Base-by-base conservation (phyloP, 2,113 vertebrate genomes). In the Hucho hucho region DNA sequence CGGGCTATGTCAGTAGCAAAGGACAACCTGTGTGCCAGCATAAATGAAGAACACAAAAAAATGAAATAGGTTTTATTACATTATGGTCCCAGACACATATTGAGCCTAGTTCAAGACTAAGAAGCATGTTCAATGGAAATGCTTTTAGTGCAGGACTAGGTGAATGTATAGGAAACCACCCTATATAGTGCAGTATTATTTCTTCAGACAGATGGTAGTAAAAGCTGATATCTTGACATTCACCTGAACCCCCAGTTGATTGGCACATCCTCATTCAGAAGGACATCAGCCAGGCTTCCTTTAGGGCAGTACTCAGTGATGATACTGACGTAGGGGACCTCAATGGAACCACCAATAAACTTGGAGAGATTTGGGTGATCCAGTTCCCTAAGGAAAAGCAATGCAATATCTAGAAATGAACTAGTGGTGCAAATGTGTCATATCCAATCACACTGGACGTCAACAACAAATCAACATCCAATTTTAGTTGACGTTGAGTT, bases 171-270 rank as follows among this genome's bases (percentile, higher is more conserved):
- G 37, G 37, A 43, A 43, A 43, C 37, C 9, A 2, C 2, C 37
- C 37, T 37, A 43, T 11, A 43, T 12, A 43, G 37, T 43, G 2
- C 37, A 43, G 37, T 11, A 43, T 43, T 43, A 9, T 43, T 11
- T 43, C 9, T 43, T 43, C 37, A 3, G 37, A 43, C 37, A 43
- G 9, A 43, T 43, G 37, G 37, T 43, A 43, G 9, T 11, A 43
- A 11, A 43, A 43, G 37, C 37, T 43, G 37, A 43, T 43, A 0
- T 43, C 37, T 3, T 43, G 37, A 43, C 37, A 64, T 69, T 75
- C 73, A 94, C 93, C 92, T 90, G 81, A 93, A 95, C 5, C 93
- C 92, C 78, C 92, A 94, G 83, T 94, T 94, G 75, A 94, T 92
- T 20, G 93, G 92, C 49, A 94, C 64, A 14, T 93, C 92, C 6